Evolutionary conservation across 2,888 invertebrate species (phyloP).

Genomic region (Ectemnius cavifrons): DNA sequence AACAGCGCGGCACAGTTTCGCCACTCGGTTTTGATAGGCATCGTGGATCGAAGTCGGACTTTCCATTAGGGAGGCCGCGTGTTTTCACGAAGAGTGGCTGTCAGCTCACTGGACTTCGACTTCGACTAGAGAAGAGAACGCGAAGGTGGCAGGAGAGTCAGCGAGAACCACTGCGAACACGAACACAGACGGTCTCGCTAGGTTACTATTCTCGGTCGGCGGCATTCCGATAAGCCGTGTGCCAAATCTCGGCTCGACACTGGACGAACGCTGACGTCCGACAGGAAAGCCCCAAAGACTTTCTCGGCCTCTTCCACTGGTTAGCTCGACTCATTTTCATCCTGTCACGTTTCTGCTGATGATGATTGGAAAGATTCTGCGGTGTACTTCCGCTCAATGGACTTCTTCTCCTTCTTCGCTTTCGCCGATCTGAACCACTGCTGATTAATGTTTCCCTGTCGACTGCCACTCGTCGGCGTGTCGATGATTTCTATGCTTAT

Average conservation of each 20-base stretch:
- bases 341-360: slow-evolving; percentile 1
- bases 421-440: not conserved
- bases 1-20: slow-evolving; percentile 4
- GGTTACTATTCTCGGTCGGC: slow-evolving; percentile 74
- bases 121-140: slow-evolving; percentile 42
- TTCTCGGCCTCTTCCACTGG: not conserved
- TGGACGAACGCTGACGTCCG: slow-evolving; percentile 45
- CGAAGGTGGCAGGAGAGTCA: not conserved
- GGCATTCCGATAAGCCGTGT: slow-evolving; percentile 74
- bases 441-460: slow-evolving; percentile 3
- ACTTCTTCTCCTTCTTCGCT: not conserved
- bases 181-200: slow-evolving; percentile 59
- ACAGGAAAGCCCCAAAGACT: slow-evolving; percentile 31
- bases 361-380: not conserved
- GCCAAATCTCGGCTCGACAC: slow-evolving; percentile 68
- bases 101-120: not conserved
- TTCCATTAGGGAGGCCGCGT: slow-evolving; percentile 1
- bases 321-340: slow-evolving; percentile 2
- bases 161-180: slow-evolving; percentile 63
- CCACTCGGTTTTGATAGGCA: slow-evolving; percentile 4
- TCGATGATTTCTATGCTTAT: not conserved
- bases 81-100: slow-evolving; percentile 4
- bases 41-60: slow-evolving; percentile 1
- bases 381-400: not conserved
- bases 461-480: not conserved